Conservation (phyloP, 2,888 invertebrate genomes). For the Thysanoteuthis rhombus region DNA sequence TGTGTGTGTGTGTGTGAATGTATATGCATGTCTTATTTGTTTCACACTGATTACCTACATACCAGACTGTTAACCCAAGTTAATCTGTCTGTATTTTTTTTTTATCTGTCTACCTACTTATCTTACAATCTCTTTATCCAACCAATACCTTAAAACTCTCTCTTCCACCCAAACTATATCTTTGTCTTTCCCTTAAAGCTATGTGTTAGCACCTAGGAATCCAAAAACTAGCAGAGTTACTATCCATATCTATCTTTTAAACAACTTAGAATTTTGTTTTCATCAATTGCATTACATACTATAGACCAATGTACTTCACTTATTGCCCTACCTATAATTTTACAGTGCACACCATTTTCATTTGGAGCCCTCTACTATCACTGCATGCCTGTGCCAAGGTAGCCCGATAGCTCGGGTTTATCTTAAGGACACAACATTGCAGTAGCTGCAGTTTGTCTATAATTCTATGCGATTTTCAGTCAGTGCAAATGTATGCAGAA, state of each 20-base stretch:
- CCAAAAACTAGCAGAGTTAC: background rate
- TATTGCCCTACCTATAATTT: no score
- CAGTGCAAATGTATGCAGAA: constrained; percentile 12
- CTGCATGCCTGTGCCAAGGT: background rate
- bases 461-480: background rate
- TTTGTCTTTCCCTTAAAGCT: background rate
- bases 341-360: no score
- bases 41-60: background rate
- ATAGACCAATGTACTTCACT: no score
- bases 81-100: background rate
- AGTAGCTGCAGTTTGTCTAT: constrained; percentile 12
- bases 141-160: background rate
- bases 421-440: background rate
- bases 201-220: background rate
- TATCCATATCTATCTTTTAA: background rate
- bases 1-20: background rate
- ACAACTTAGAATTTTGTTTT: constrained; percentile 12
- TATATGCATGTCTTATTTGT: background rate
- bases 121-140: background rate
- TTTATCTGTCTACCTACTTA: background rate
- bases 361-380: background rate
- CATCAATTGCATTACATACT: background rate
- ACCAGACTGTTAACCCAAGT: background rate
- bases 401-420: background rate
- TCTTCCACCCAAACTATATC: background rate